Evolutionary conservation across 2,888 invertebrate species (phyloP).

Genomic region (Augochlorella aurata): DNA sequence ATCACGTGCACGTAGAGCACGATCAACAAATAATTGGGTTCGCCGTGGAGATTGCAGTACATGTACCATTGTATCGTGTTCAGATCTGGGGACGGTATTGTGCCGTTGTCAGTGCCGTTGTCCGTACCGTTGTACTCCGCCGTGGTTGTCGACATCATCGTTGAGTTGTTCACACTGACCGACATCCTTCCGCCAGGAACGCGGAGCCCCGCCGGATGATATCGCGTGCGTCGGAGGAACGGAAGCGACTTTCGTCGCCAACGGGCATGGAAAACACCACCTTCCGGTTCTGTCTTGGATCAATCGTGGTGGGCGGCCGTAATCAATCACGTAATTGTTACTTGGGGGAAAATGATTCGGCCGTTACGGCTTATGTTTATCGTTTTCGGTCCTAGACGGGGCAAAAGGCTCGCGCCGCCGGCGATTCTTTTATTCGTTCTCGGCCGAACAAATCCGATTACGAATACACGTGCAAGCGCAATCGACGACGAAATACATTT

Average conservation of each 20-base stretch:
- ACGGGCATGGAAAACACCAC: slow-evolving; percentile 16
- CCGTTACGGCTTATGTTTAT: background rate
- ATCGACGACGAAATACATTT: background rate
- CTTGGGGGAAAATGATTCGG: background rate
- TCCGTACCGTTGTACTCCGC: slow-evolving; percentile 20
- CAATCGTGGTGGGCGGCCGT: slow-evolving; percentile 1
- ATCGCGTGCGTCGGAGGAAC: slow-evolving; percentile 6
- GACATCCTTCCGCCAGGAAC: slow-evolving; percentile 9
- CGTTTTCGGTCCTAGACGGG: background rate
- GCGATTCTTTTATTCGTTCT: slow-evolving; percentile 7
- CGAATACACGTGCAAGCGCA: background rate
- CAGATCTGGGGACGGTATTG: background rate
- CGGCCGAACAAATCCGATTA: slow-evolving; percentile 25
- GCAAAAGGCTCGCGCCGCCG: background rate
- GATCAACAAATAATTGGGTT: slow-evolving; percentile 82
- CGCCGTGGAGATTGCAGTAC: slow-evolving; percentile 67
- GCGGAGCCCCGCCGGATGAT: background rate
- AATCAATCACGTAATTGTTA: slow-evolving; percentile 24
- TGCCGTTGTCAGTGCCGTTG: slow-evolving; percentile 55
- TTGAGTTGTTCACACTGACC: slow-evolving; percentile 7
- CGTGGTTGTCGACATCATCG: slow-evolving; percentile 8
- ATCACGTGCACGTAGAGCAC: slow-evolving; percentile 86
- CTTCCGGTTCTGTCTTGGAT: slow-evolving; percentile 11
- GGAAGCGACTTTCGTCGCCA: slow-evolving; percentile 1
- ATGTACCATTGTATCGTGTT: slow-evolving; percentile 62